Percentiles rank a stretch among this genome's conserved stretches.
phyloP scores from a whole-genome alignment of 2,888 invertebrate genomes.

The Tubulanus polymorphus region DNA sequence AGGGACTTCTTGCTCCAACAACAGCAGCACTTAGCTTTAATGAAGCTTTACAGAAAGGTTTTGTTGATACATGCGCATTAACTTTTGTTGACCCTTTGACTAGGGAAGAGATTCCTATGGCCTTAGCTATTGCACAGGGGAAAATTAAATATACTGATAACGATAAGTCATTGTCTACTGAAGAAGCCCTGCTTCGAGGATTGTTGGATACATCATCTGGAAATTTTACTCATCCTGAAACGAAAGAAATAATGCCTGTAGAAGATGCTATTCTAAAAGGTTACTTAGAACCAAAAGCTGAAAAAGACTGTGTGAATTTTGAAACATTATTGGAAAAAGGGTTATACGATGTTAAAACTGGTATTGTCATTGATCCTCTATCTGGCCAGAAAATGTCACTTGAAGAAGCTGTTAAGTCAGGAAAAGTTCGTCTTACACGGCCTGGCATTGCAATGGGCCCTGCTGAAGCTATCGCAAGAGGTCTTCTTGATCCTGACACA shows the following conservation, averaged over 20 bases:
- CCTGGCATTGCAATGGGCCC: neutral
- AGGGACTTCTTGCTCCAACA: slow-evolving; percentile 39
- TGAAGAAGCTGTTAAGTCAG: slow-evolving; percentile 72
- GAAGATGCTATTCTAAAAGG: slow-evolving; percentile 63
- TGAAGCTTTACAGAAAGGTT: slow-evolving; percentile 68
- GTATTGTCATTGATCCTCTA: slow-evolving; percentile 64
- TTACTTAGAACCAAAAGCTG: neutral
- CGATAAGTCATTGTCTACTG: slow-evolving; percentile 72
- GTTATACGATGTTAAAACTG: slow-evolving; percentile 75
- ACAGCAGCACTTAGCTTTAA: slow-evolving; percentile 61
- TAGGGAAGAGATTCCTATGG: slow-evolving; percentile 75
- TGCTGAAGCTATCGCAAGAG: slow-evolving; percentile 21
- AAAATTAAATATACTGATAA: slow-evolving; percentile 69
- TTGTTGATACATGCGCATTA: slow-evolving; percentile 60
- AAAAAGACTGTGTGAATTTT: slow-evolving; percentile 74
- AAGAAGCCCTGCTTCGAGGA: slow-evolving; percentile 75
- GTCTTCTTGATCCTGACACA: slow-evolving; percentile 14
- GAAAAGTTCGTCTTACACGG: slow-evolving; percentile 63
- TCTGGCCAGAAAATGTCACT: slow-evolving; percentile 61
- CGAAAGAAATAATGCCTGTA: slow-evolving; percentile 77
- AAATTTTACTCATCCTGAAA: slow-evolving; percentile 72
- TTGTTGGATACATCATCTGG: slow-evolving; percentile 56
- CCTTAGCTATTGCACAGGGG: slow-evolving; percentile 85
- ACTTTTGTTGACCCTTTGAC: slow-evolving; percentile 78
- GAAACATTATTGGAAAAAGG: slow-evolving; percentile 76